phyloP scores from a whole-genome alignment of 2,888 invertebrate species.

The Apomyelois bistriatella region DNA sequence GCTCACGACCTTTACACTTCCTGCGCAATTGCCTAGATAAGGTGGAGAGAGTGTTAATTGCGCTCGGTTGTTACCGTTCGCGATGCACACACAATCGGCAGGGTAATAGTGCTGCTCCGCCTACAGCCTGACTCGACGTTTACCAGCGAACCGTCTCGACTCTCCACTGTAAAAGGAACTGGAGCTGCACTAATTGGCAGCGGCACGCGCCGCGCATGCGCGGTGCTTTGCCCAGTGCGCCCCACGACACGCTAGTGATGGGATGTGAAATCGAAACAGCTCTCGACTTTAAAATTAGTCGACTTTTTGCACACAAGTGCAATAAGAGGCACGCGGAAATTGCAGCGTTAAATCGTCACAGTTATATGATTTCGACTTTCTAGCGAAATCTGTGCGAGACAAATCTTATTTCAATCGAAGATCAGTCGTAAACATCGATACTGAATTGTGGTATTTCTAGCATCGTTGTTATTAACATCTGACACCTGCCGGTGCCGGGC shows the following conservation, averaged over 20 bases:
- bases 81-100: conserved; percentile 41
- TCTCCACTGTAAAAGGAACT: conserved; percentile 70
- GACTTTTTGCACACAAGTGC: conserved; percentile 60
- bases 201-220: conserved; percentile 73
- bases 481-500: conserved; percentile 27
- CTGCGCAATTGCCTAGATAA: conserved; percentile 46
- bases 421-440: conserved; percentile 16
- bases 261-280: conserved; percentile 73
- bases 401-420: conserved; percentile 13
- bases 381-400: conserved; percentile 33
- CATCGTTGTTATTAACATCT: conserved; percentile 24
- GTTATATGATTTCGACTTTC: conserved; percentile 54
- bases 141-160: conserved; percentile 64
- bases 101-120: conserved; percentile 49
- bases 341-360: conserved; percentile 44
- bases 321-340: conserved; percentile 47
- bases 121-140: conserved; percentile 34
- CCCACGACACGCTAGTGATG: conserved; percentile 67
- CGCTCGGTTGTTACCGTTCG: conserved; percentile 28
- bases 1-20: conserved; percentile 74
- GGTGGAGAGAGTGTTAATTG: conserved; percentile 61
- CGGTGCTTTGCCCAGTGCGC: conserved; percentile 41
- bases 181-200: conserved; percentile 78
- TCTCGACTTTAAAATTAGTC: conserved; percentile 61
- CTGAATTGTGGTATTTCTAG: conserved; percentile 24